Evolutionary conservation across 2,888 invertebrate genomes (phyloP), one percentile per base, ranked within the genome.

Genomic region (Drosophila suboccidentalis): DNA sequence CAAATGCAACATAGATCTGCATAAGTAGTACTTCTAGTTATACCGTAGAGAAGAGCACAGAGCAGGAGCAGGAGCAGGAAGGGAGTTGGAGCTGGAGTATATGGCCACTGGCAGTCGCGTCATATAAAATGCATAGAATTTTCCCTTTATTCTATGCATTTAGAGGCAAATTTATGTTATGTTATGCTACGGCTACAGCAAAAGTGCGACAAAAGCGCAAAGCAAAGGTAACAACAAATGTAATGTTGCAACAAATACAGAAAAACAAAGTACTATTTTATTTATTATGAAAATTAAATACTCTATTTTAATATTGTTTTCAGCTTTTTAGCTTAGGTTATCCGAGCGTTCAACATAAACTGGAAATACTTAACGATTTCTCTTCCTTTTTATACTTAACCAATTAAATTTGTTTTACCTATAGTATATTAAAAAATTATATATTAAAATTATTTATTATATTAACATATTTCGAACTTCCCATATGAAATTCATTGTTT

Each of bases 91-190:
- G 47, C 66, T 47, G 17, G 55, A 36, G 47, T 77, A 47, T 43
- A 60, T 68, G 44, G 80, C 81, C 65, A 67, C 57, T 61, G 58
- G 74, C 80, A 64, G 51, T 50, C 61, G 82, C 74, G 58, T 80
- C 68, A 89, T 87, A 86, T 88, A 78, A 87, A 87, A 87, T 87
- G 86, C 86, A 87, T 87, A 71, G 90, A 87, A 87, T 86, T 82
- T 86, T 75, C 71, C 50, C 61, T 75, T 69, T 78, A 80, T 86
- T 79, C 88, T 68, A 68, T 79, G 83, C 87, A 78, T 86, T 86
- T 82, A 73, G 58, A 80, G 61, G 58, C 65, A 82, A 82, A 82
- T 80, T 70, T 88, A 86, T 88, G 80, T 77, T 88, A 83, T 83
- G 87, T 17, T 49, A 29, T 59, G 11, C 36, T 8, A 11, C 55